A percentile compares a stretch with the other conserved stretches of the same genome.
Conservation (phyloP, 2,113 vertebrate genomes). For the Mesembrinibis cayennensis region DNA sequence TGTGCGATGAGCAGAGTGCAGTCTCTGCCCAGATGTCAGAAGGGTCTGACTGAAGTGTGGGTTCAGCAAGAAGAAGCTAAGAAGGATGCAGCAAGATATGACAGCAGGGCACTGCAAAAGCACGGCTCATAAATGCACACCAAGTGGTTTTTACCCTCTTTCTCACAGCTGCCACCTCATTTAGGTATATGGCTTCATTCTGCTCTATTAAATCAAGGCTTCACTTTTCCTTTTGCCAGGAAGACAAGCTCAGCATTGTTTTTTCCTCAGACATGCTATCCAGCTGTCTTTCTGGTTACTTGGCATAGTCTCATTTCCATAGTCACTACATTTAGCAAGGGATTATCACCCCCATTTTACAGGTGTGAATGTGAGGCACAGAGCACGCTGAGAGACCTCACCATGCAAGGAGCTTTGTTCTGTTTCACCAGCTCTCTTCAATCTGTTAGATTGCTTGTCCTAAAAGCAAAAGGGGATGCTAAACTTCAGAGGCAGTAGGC, state of each 20-base stretch:
- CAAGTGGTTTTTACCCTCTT: neutral
- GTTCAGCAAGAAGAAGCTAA: neutral
- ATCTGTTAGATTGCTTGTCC: neutral
- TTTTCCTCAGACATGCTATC: neutral
- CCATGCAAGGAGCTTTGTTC: neutral
- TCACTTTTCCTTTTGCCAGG: neutral
- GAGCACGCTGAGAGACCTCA: neutral
- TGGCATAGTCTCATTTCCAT: neutral
- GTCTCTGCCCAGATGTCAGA: neutral
- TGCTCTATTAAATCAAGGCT: neutral
- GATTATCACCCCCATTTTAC: neutral
- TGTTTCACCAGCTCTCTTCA: neutral
- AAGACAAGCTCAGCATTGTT: neutral
- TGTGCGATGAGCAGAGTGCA: neutral
- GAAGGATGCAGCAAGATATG: neutral
- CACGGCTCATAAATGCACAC: neutral
- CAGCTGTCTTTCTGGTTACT: neutral
- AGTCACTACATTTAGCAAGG: neutral
- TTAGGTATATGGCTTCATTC: neutral
- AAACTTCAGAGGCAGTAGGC: neutral
- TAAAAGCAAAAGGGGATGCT: neutral
- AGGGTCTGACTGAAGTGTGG: neutral
- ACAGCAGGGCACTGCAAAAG: neutral
- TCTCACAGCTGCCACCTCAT: neutral
- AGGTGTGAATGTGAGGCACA: neutral